Evolutionary conservation across 2,888 invertebrate genomes (phyloP).

Genomic region (Caradrina clavipalpis): DNA sequence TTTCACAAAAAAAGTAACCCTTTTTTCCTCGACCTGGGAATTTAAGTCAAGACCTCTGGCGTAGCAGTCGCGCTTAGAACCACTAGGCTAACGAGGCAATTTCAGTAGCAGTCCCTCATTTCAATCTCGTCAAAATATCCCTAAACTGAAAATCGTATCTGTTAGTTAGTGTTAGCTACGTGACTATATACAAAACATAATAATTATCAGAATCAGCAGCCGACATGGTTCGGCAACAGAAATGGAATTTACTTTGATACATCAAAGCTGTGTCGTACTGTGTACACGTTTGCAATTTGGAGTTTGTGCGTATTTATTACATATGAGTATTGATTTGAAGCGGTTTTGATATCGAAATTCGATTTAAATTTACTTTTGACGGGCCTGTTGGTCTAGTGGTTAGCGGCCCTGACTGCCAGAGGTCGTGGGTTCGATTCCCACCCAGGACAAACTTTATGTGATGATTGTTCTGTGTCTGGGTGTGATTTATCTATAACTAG

Average conservation of each 20-base stretch:
- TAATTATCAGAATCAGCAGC: slow-evolving; percentile 66
- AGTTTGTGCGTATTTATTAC: slow-evolving; percentile 21
- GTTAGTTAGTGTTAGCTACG: neutral
- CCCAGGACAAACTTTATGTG: too few species aligned
- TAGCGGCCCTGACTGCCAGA: too few species aligned
- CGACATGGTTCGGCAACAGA: slow-evolving; percentile 54
- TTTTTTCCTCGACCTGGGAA: too few species aligned
- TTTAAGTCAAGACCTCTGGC: too few species aligned
- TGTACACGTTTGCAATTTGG: slow-evolving; percentile 58
- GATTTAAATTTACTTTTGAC: too few species aligned
- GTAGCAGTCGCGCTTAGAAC: too few species aligned
- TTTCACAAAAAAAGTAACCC: too few species aligned
- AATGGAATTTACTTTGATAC: slow-evolving; percentile 77
- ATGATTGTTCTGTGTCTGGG: too few species aligned
- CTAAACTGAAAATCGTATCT: neutral
- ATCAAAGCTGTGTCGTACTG: slow-evolving; percentile 69
- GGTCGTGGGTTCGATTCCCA: too few species aligned
- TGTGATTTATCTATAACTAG: too few species aligned
- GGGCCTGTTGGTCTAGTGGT: too few species aligned
- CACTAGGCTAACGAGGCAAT: too few species aligned
- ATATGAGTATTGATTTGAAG: slow-evolving; percentile 26
- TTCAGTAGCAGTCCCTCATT: neutral
- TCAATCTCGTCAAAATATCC: neutral
- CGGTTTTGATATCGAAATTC: slow-evolving; percentile 3
- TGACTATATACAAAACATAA: slow-evolving; percentile 44